Evolutionary conservation across 2,797 vertebrate genomes (phyloP).

Genomic region (Amphiprion clarkii): DNA sequence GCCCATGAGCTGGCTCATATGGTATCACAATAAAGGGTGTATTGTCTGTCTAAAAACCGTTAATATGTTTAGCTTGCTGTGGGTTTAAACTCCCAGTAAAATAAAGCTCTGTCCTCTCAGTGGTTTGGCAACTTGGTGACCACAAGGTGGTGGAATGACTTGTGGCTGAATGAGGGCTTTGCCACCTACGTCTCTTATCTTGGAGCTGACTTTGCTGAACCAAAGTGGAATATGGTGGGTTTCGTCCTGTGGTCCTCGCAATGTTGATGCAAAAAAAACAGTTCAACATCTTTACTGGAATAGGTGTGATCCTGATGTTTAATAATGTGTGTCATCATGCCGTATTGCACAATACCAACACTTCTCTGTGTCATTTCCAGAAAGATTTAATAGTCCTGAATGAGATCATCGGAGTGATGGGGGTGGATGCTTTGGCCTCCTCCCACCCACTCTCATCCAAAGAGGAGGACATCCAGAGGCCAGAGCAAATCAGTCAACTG

Average conservation of each 20-base stretch:
- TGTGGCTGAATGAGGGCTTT: conserved; percentile 97
- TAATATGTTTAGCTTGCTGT: not conserved
- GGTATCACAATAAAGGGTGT: conserved; percentile 74
- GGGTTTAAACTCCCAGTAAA: not conserved
- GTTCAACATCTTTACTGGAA: not conserved
- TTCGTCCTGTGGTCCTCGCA: not conserved
- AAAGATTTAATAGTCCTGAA: conserved; percentile 88
- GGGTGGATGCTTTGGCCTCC: conserved; percentile 83
- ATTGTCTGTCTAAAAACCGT: not conserved
- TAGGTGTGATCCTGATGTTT: not conserved
- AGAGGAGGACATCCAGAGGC: conserved; percentile 83
- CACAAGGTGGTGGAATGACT: conserved; percentile 93
- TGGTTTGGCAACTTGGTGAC: conserved; percentile 98
- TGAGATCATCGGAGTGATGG: conserved; percentile 86
- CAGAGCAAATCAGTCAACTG: conserved; percentile 86
- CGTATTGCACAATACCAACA: not conserved
- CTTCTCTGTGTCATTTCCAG: conserved; percentile 72
- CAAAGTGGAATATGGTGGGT: conserved; percentile 88
- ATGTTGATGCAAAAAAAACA: not conserved
- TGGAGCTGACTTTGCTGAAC: conserved; percentile 83
- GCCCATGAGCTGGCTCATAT: conserved; percentile 95
- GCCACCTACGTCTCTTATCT: conserved; percentile 94
- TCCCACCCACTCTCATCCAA: conserved; percentile 89
- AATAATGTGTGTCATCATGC: not conserved
- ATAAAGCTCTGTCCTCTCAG: conserved; percentile 74